These are phyloP conservation scores for Augochlora pura DNA, from an alignment of 1,140 invertebrate species.

Conservation along the genomic window DNA sequence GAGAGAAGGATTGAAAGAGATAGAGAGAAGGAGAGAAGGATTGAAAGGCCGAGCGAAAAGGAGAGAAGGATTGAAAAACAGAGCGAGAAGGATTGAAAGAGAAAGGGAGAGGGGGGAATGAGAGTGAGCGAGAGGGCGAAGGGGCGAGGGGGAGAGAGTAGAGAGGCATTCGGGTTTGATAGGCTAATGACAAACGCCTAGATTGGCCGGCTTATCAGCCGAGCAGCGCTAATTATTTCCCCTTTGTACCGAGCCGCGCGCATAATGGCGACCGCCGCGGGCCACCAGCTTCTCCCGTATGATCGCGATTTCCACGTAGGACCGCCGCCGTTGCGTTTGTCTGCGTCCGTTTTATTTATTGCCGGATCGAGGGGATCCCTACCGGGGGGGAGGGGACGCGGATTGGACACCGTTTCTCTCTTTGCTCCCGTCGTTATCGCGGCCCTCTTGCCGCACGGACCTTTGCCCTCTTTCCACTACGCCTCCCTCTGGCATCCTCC, in stretches of 20 bases:
- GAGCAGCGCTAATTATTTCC: slow-evolving; percentile 78
- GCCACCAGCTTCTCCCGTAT: slow-evolving; percentile 20
- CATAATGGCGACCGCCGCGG: slow-evolving; percentile 66
- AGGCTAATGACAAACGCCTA: slow-evolving; percentile 80
- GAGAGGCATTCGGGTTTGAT: slow-evolving; percentile 75
- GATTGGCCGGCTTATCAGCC: slow-evolving; percentile 77
- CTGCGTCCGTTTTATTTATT: slow-evolving; percentile 53
- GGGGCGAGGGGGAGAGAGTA: slow-evolving; percentile 22
- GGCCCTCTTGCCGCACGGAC: slow-evolving; percentile 12
- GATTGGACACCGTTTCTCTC: slow-evolving; percentile 43
- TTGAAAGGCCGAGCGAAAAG: too few relatives aligned
- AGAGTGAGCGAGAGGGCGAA: too few relatives aligned
- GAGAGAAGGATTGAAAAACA: too few relatives aligned
- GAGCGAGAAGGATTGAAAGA: too few relatives aligned
- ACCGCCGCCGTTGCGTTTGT: slow-evolving; percentile 6
- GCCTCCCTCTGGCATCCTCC: too few relatives aligned
- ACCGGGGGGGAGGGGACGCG: not conserved
- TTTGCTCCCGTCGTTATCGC: slow-evolving; percentile 45
- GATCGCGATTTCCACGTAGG: slow-evolving; percentile 52
- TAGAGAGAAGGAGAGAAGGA: too few relatives aligned
- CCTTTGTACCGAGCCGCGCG: slow-evolving; percentile 74
- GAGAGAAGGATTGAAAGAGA: too few relatives aligned
- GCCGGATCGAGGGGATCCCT: slow-evolving; percentile 12
- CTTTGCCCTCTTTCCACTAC: slow-evolving; percentile 32
- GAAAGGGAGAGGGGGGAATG: too few relatives aligned